These are phyloP conservation scores for Mythimna ferrago DNA, from an alignment of 2,888 invertebrate genomes.

Conservation along the genomic window DNA sequence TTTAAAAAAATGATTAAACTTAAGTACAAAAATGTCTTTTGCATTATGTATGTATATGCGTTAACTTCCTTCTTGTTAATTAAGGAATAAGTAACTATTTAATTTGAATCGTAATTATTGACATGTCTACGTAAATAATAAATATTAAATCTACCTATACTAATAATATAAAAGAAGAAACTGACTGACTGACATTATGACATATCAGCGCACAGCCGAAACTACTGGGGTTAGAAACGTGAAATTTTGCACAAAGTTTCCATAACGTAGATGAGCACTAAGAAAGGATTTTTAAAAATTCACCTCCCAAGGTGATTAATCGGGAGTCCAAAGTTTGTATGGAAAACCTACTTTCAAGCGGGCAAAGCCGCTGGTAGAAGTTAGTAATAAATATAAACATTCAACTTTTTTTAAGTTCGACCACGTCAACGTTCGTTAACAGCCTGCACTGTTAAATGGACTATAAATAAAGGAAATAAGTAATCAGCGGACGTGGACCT, in stretches of 20 bases:
- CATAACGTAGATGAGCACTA: too few relatives aligned
- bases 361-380: too few relatives aligned
- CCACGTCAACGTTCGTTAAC: constrained; percentile 31
- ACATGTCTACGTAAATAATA: neutral
- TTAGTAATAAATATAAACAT: neutral
- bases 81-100: neutral
- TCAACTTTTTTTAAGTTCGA: neutral
- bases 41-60: constrained; percentile 13
- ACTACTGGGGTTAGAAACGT: too few relatives aligned
- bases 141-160: neutral
- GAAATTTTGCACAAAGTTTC: too few relatives aligned
- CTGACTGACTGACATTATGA: too few relatives aligned
- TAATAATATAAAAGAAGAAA: too few relatives aligned
- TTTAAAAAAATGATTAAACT: neutral
- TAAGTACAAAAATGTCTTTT: constrained; percentile 3
- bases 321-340: too few relatives aligned
- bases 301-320: too few relatives aligned
- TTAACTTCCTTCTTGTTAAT: constrained; percentile 28
- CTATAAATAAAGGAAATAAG: too few relatives aligned
- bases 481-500: neutral
- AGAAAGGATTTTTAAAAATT: too few relatives aligned
- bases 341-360: too few relatives aligned
- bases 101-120: constrained; percentile 9
- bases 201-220: too few relatives aligned
- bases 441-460: neutral